Conservation (phyloP, 2,113 vertebrate genomes). For the Origma solitaria region DNA sequence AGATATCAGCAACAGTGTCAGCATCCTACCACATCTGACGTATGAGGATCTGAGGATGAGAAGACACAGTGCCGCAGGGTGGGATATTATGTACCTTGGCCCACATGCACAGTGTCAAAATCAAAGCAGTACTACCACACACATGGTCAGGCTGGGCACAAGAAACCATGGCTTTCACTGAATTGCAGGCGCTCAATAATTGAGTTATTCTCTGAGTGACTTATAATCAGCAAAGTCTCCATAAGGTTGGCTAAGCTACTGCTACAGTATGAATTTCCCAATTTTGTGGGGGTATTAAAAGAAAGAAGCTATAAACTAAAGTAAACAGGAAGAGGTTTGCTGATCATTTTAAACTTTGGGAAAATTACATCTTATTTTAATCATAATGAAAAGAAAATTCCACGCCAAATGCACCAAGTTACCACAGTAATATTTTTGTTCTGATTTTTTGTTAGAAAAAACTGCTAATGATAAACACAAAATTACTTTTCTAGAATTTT, state of each 20-base stretch:
- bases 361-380: background rate
- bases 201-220: background rate
- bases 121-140: background rate
- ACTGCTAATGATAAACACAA: background rate
- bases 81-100: background rate
- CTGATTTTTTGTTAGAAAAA: background rate
- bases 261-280: background rate
- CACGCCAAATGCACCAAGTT: background rate
- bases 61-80: background rate
- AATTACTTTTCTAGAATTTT: background rate
- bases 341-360: background rate
- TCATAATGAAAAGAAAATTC: background rate
- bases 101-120: background rate
- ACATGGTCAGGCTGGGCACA: background rate
- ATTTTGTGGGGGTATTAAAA: accelerated
- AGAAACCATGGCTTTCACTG: background rate
- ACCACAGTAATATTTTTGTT: background rate
- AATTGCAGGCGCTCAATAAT: background rate
- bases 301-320: background rate
- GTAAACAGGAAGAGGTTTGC: background rate
- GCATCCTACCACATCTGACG: background rate
- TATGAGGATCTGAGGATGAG: background rate
- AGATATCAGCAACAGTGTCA: background rate
- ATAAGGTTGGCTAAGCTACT: background rate
- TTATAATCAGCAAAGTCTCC: background rate